phyloP scores from a whole-genome alignment of 2,888 invertebrate genomes.

The Tetragonisca angustula region DNA sequence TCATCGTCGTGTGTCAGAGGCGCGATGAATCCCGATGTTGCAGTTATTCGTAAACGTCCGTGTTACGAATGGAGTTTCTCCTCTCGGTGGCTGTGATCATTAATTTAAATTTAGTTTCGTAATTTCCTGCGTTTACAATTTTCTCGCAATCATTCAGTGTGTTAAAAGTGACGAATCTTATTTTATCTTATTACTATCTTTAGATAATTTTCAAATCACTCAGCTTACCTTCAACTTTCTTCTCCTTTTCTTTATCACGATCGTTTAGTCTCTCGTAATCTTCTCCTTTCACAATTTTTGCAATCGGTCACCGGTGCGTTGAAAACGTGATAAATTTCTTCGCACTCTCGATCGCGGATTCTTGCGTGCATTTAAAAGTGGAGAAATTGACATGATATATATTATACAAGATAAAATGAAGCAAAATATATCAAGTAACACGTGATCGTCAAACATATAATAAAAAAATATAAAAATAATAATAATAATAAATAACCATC shows the following conservation, averaged over 20 bases:
- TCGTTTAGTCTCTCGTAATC: background rate
- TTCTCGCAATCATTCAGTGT: background rate
- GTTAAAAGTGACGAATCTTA: background rate
- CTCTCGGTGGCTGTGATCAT: background rate
- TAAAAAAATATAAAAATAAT: too few species aligned
- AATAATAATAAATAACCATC: too few species aligned
- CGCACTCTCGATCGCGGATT: background rate
- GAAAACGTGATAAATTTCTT: background rate
- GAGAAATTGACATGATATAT: too few species aligned
- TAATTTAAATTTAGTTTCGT: background rate
- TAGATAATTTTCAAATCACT: background rate
- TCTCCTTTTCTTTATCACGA: background rate
- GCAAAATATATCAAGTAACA: too few species aligned
- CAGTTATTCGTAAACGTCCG: too few species aligned
- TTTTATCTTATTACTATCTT: background rate
- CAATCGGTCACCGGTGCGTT: background rate
- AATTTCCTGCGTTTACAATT: background rate
- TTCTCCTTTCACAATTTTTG: background rate
- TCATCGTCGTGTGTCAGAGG: background rate
- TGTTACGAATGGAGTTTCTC: background rate
- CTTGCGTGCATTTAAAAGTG: too few species aligned
- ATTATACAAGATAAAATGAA: too few species aligned
- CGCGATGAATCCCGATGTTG: background rate
- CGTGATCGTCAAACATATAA: too few species aligned
- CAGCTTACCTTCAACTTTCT: background rate